phyloP scores from a whole-genome alignment of 2,797 vertebrate species.

The Leptatherina wallacei region DNA sequence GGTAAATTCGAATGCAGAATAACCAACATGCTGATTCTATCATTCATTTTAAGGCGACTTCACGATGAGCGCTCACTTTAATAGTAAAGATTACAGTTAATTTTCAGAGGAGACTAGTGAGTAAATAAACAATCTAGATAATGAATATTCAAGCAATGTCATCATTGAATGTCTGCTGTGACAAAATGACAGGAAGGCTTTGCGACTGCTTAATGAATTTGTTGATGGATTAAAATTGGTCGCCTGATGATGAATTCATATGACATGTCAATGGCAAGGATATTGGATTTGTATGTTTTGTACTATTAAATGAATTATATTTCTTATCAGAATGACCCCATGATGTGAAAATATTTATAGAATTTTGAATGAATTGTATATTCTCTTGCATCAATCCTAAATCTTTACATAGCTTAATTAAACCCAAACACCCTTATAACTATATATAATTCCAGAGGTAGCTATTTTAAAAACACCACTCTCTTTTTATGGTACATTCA shows the following conservation, averaged over 20 bases:
- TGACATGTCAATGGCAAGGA: constrained; percentile 2
- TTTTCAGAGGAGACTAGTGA: constrained; percentile 44
- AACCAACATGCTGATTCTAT: constrained; percentile 41
- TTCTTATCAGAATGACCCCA: constrained; percentile 8
- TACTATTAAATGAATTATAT: constrained; percentile 1
- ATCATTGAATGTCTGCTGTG: constrained; percentile 23
- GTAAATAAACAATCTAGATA: constrained; percentile 48
- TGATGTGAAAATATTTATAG: constrained; percentile 34
- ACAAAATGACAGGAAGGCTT: constrained; percentile 10
- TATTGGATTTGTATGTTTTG: constrained; percentile 30
- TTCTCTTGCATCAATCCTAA: constrained; percentile 13
- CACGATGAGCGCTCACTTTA: constrained; percentile 39
- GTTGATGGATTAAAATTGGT: constrained; percentile 23
- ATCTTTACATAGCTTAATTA: constrained; percentile 22
- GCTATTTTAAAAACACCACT: constrained; percentile 36
- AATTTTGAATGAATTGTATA: constrained; percentile 24
- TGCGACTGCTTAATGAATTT: constrained; percentile 20
- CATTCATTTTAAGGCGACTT: constrained; percentile 45
- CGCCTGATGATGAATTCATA: constrained; percentile 14
- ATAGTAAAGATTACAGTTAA: constrained; percentile 31
- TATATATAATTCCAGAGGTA: constrained; percentile 28
- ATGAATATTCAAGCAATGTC: constrained; percentile 48
- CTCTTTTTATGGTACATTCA: constrained; percentile 62
- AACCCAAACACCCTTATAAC: not conserved
- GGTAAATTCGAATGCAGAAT: constrained; percentile 33